Evolutionary conservation across 2,888 invertebrate species (phyloP).

Genomic region (Nymphalis polychloros): DNA sequence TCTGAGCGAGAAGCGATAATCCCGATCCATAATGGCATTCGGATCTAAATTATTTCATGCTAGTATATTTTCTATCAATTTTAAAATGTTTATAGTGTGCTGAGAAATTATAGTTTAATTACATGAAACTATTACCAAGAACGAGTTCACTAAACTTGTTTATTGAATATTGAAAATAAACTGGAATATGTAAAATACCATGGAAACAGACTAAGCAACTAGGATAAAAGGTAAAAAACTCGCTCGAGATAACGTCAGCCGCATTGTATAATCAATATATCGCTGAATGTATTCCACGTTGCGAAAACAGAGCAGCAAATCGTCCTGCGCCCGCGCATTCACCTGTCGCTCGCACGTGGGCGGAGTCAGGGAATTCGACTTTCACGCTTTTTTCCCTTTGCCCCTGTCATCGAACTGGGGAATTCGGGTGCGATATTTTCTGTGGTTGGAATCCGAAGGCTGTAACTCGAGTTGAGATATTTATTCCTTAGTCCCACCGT

Average conservation of each 20-base stretch:
- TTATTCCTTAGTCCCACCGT: slow-evolving; percentile 59
- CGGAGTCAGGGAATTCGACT: slow-evolving; percentile 68
- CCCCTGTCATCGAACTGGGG: slow-evolving; percentile 66
- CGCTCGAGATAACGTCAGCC: slow-evolving; percentile 49
- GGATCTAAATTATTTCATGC: slow-evolving; percentile 1
- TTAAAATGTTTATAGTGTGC: background rate
- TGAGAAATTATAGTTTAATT: background rate
- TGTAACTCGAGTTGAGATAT: slow-evolving; percentile 71
- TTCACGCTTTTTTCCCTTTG: slow-evolving; percentile 72
- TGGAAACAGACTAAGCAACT: background rate
- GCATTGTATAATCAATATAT: slow-evolving; percentile 74
- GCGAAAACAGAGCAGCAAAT: slow-evolving; percentile 63
- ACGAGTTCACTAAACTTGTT: background rate
- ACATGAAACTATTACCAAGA: background rate
- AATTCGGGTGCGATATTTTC: slow-evolving; percentile 82
- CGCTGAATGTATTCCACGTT: slow-evolving; percentile 66
- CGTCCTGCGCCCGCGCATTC: slow-evolving; percentile 70
- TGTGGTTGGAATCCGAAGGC: slow-evolving; percentile 74
- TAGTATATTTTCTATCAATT: background rate
- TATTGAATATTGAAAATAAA: slow-evolving; percentile 2
- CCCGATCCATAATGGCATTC: slow-evolving; percentile 10
- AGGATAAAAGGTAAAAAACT: slow-evolving; percentile 14
- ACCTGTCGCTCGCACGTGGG: slow-evolving; percentile 77
- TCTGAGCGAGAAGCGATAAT: slow-evolving; percentile 50
- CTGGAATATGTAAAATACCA: slow-evolving; percentile 1